Evolutionary conservation across 2,888 invertebrate species (phyloP).

Genomic region (Nymphalis c-album): DNA sequence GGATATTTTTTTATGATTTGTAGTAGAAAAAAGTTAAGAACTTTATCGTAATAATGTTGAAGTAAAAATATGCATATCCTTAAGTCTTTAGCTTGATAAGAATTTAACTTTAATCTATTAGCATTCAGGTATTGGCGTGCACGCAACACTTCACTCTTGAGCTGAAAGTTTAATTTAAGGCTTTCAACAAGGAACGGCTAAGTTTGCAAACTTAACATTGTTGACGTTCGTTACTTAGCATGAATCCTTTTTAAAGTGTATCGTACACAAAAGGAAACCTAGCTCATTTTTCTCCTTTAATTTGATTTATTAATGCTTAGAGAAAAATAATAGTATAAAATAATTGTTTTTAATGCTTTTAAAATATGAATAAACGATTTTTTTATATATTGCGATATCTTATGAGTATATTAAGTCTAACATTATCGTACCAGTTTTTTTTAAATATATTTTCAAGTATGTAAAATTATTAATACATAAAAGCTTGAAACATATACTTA

Average conservation of each 20-base stretch:
- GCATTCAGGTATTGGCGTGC: conserved; percentile 32
- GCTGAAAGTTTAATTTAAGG: conserved; percentile 35
- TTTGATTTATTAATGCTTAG: too few relatives aligned
- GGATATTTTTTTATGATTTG: background rate
- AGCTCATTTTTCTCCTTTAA: background rate
- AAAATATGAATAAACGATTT: too few relatives aligned
- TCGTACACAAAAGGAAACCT: background rate
- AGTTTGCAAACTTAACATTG: conserved; percentile 22
- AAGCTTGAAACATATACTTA: too few relatives aligned
- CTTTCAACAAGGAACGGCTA: conserved; percentile 22
- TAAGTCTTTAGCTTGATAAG: conserved; percentile 21
- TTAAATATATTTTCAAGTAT: too few relatives aligned
- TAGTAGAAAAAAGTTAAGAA: too few relatives aligned
- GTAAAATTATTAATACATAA: too few relatives aligned
- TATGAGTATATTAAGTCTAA: too few relatives aligned
- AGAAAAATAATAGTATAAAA: too few relatives aligned
- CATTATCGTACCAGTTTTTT: too few relatives aligned
- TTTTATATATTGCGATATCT: too few relatives aligned
- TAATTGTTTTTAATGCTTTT: too few relatives aligned
- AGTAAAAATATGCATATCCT: conserved; percentile 9
- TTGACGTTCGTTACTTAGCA: conserved; percentile 16
- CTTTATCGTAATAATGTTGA: background rate
- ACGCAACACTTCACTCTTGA: conserved; percentile 36
- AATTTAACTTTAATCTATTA: conserved; percentile 22
- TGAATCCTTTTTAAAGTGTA: background rate